Conservation (phyloP, 64 coral and sea anemone genomes). For the Pachyseris speciosa region DNA sequence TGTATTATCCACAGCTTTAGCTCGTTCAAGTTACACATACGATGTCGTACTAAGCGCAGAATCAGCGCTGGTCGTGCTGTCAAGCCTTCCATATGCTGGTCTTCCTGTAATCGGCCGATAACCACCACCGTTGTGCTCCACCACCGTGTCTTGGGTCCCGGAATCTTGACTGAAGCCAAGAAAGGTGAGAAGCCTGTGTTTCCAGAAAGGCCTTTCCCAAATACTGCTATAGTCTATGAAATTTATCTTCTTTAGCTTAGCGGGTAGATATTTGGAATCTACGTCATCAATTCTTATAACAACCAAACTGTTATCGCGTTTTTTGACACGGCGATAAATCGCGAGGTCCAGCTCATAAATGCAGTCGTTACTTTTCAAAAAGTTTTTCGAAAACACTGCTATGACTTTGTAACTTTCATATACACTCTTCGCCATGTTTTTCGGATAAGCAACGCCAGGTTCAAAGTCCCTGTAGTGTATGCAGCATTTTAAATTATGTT, state of each 20-base stretch:
- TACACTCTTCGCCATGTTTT: slow-evolving; percentile 39
- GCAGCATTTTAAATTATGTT: slow-evolving; percentile 27
- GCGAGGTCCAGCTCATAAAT: slow-evolving; percentile 9
- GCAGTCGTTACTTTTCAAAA: slow-evolving; percentile 8
- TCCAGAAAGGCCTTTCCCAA: background rate
- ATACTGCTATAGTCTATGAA: background rate
- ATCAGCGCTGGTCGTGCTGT: background rate
- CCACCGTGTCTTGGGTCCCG: background rate
- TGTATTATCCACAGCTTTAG: too few species aligned
- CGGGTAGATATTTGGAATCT: background rate
- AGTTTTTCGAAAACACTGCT: slow-evolving; percentile 38
- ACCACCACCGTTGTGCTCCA: background rate
- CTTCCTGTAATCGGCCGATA: background rate
- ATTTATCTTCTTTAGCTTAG: background rate
- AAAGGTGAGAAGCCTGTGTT: background rate
- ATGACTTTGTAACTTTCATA: slow-evolving; percentile 45
- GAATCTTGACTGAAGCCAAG: background rate
- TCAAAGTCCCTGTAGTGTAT: slow-evolving; percentile 54
- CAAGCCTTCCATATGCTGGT: too few species aligned
- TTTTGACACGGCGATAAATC: background rate
- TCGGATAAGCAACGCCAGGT: too few species aligned
- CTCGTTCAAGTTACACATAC: too few species aligned
- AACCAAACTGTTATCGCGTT: background rate
- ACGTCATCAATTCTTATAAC: slow-evolving; percentile 3
- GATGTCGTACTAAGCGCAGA: too few species aligned